Percentiles rank a stretch among this genome's conserved stretches.
These are phyloP conservation scores for Mixornis gularis DNA, from an alignment of 2,113 vertebrate genomes.

Conservation along the genomic window DNA sequence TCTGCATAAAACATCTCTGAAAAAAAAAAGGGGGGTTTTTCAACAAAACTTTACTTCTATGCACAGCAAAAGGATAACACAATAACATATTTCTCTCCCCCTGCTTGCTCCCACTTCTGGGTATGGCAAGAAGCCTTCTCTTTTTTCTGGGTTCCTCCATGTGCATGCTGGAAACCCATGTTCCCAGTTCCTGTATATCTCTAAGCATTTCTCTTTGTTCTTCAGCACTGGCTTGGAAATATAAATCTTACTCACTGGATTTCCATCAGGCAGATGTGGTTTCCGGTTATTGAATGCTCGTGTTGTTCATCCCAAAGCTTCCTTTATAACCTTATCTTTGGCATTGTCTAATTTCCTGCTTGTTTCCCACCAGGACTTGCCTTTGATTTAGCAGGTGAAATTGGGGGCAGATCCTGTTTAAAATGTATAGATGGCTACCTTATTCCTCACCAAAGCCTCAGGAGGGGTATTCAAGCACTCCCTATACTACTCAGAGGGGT, in stretches of 20 bases:
- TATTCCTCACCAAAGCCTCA: background rate
- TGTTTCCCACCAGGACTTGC: background rate
- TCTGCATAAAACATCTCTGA: background rate
- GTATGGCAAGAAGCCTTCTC: background rate
- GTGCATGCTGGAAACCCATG: background rate
- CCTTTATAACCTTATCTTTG: slow-evolving; percentile 14
- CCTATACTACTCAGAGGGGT: background rate
- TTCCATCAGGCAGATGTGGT: background rate
- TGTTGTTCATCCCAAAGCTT: background rate
- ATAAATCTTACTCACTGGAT: background rate
- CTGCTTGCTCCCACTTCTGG: background rate
- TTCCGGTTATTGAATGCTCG: background rate
- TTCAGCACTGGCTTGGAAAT: background rate
- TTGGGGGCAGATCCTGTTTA: background rate
- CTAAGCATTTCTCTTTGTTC: background rate
- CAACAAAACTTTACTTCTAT: background rate
- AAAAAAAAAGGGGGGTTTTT: background rate
- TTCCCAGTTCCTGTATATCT: background rate
- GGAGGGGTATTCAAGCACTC: background rate
- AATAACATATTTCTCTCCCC: background rate
- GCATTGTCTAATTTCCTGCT: slow-evolving; percentile 19
- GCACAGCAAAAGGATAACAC: background rate
- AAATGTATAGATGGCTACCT: background rate
- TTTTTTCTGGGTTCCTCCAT: background rate
- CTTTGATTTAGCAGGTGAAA: slow-evolving; percentile 34